Base-by-base conservation (phyloP, 2,888 invertebrate species). In the Cerceris rybyensis region DNA sequence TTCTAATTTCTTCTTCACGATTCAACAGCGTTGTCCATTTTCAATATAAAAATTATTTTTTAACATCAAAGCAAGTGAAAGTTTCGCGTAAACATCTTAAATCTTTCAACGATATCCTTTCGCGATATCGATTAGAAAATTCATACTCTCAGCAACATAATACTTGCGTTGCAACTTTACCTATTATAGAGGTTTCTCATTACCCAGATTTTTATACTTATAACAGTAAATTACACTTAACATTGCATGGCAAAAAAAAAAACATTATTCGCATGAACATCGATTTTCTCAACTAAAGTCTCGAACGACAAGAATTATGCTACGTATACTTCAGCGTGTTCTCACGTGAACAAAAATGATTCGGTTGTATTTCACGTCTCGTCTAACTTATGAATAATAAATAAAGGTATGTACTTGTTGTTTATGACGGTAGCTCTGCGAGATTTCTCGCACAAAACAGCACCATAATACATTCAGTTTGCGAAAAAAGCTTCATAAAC, bases 341-440 rank as follows among this genome's bases (percentile, higher is more conserved):
- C 16, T 14, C 17, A 7, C 16, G 28, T 46, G 16, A 43, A 52
- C 16, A 59, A 46, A 42, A 66, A 55, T 16, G 39, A 76, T 70
- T 67, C 28, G 61, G 14, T 16, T 49, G 49, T 67, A 66, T 67
- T 54, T 70, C 43, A 63, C 14, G 57, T 52, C 76, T 76, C 76
- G 70, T 61, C 54, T 14, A 64, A 78, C 59, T 54, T 55, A 41
- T 11, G 70, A 70, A 64, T 67, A 64, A 78, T 78, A 78, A 78
- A 78, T 78, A 78, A 78, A 67, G 63, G 67, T 64, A 64, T 57
- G 42, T n/a, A 14, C 54, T 49, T 70, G 77, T 78, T 77, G 50
- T 76, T 78, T 78, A 78, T 16, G 77, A 39, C 43, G 64, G 57
- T 42, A n/a, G 59, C 16, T 41, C 65, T 42, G 59, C 64, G 76